Conservation (phyloP, 2,113 vertebrate genomes). For the Apistogramma diplotaenia region DNA sequence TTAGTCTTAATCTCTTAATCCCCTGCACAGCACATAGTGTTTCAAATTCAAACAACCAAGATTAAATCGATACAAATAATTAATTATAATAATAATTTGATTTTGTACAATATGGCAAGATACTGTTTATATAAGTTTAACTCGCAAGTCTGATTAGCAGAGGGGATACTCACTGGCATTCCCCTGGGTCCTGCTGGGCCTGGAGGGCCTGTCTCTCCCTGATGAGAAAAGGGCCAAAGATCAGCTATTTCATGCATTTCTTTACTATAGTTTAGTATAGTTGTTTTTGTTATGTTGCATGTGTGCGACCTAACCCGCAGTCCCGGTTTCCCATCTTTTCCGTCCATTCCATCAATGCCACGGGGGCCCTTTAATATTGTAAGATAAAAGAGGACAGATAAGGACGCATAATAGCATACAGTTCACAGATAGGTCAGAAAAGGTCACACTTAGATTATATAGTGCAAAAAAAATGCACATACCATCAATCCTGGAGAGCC, state of each 20-base stretch:
- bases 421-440: background rate
- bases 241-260: background rate
- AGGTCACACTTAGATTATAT: background rate
- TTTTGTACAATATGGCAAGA: background rate
- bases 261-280: background rate
- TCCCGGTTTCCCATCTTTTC: constrained; percentile 92
- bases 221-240: constrained; percentile 24
- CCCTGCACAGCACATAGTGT: background rate
- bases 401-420: background rate
- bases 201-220: constrained; percentile 86
- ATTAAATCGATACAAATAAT: background rate
- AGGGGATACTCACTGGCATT: constrained; percentile 80
- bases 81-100: background rate
- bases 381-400: background rate
- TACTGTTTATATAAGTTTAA: background rate
- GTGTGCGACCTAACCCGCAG: constrained; percentile 79
- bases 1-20: background rate
- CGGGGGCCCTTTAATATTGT: constrained; percentile 81
- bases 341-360: constrained; percentile 89
- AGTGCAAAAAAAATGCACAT: background rate
- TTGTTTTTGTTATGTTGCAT: background rate
- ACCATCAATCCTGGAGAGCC: constrained; percentile 83
- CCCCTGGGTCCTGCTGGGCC: constrained; percentile 87
- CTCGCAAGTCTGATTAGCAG: background rate
- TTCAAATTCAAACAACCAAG: background rate